Evolutionary conservation across 2,888 invertebrate species (phyloP), one percentile per base, ranked within the genome.

Genomic region (Spodoptera picta): DNA sequence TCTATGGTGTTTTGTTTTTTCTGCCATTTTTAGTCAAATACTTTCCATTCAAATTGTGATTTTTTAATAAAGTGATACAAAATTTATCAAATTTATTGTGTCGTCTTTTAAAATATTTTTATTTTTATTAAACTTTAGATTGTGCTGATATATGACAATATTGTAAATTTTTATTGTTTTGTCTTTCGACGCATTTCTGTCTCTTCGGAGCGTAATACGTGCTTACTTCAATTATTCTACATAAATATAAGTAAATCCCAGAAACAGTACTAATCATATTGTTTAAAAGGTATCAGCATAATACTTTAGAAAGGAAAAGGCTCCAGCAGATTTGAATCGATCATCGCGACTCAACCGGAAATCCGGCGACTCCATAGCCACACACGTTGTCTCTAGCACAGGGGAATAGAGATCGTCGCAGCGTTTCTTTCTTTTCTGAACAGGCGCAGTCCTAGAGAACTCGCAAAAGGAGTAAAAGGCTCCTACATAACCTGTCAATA

Each of bases 401-500:
- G 87, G 87, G 90, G 90, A 92, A 93, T 92, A 93, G 93, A 93
- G 90, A 91, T 86, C 90, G 89, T 83, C 88, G 90, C 89, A 88
- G 89, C 91, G 92, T 93, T 93, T 93, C 94, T 93, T 93, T 93
- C 93, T 93, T 93, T 94, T 93, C 93, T 90, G 93, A 92, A 93
- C 93, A 94, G 92, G 94, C 94, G 94, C 94, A 94, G 94, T 95
- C 91, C 92, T 90, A 90, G 93, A 87, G 88, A 93, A 93, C 92
- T 88, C 92, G 94, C 92, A 92, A 93, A 93, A 95, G 95, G 95
- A 95, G 95, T 95, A 92, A 93, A 94, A 93, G 93, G 94, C 95
- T 95, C 95, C 95, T 95, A 93, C 93, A 90, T 94, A 95, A 95
- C 95, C 95, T 94, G 95, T 95, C 89, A 94, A 89, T 93, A 93